Evolutionary conservation across 2,113 vertebrate species (phyloP), one percentile per base, ranked within the genome.

Genomic region (Labrus mixtus): DNA sequence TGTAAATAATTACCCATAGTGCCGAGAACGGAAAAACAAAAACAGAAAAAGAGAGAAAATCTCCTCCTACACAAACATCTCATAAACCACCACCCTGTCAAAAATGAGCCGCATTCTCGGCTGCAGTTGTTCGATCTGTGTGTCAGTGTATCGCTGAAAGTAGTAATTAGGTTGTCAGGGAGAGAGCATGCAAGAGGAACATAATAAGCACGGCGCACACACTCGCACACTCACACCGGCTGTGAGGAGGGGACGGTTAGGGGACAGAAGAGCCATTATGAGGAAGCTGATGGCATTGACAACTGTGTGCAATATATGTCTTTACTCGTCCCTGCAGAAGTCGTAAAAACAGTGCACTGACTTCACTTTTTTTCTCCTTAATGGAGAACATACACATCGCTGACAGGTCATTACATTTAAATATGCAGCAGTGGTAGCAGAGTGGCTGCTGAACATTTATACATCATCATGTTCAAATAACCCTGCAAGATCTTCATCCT

Each of bases 81-180:
- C 74, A 89, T 86, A 75, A 91, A 89, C 68, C 75, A 88, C 71
- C 73, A 72, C 55, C 69, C 86, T 90, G 88, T 91, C 90, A 91
- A 86, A 89, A 90, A 78, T 68, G 33, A 79, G 79, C 68, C 22
- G 20, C 79, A 62, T 82, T 91, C 65, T 81, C 23, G 69, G 81
- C 74, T 85, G 80, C 82, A 72, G 68, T 91, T 90, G 9, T 91
- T 84, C 69, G 77, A 90, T 91, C 84, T 63, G 85, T 65, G 25
- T 86, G 84, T 89, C 83, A 78, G 80, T 82, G 50, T 85, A 72
- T 76, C 2, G 73, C 85, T 88, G 79, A 88, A 86, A 87, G 87
- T 81, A 81, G 72, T 90, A 93, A 92, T 93, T 93, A 91, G 74
- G 77, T 87, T 92, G 88, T 92, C 90, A 90, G 82, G 61, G 73